Percentiles rank a stretch among this genome's conserved stretches.
phyloP scores from a whole-genome alignment of 2,888 invertebrate genomes.

The Philopedon plagiatum region DNA sequence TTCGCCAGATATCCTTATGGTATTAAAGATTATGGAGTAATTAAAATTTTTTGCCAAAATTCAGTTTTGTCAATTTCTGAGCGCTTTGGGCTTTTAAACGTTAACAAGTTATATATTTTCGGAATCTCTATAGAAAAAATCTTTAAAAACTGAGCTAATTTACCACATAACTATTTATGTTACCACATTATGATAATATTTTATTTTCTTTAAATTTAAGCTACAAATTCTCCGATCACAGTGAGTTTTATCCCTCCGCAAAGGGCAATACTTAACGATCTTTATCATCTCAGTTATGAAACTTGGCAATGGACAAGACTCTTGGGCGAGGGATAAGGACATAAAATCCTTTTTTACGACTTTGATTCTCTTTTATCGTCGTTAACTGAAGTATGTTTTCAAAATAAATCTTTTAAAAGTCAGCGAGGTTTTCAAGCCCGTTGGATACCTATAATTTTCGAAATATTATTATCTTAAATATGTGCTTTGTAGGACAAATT shows the following conservation, averaged over 20 bases:
- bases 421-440: background rate
- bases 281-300: slow-evolving; percentile 19
- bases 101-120: no score
- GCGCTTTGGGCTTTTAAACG: no score
- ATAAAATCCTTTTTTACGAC: slow-evolving; percentile 31
- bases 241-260: background rate
- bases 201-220: no score
- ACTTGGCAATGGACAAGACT: slow-evolving; percentile 22
- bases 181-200: no score
- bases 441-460: background rate
- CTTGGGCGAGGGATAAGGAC: slow-evolving; percentile 20
- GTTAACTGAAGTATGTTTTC: slow-evolving; percentile 23
- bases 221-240: background rate
- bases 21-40: no score
- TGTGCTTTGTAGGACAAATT: background rate
- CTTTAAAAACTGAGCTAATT: no score
- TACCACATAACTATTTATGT: background rate
- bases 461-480: background rate
- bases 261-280: slow-evolving; percentile 2
- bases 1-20: no score
- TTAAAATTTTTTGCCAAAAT: no score
- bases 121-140: no score
- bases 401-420: slow-evolving; percentile 25
- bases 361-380: slow-evolving; percentile 29
- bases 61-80: no score